Conservation (phyloP, 2,113 vertebrate species). For the Microtus oregoni region DNA sequence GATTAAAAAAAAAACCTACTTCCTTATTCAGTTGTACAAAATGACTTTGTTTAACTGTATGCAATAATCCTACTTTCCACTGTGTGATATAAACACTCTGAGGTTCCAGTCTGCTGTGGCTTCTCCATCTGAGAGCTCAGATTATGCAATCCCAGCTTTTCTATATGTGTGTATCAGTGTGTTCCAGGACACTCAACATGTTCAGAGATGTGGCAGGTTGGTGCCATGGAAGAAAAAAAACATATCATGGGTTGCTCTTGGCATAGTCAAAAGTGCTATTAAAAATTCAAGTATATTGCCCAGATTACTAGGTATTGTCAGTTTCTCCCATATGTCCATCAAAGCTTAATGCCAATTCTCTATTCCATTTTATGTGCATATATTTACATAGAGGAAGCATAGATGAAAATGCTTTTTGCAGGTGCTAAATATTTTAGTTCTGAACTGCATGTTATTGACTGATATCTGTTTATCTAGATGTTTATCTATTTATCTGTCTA, state of each 20-base stretch:
- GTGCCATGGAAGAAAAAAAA: constrained; percentile 7
- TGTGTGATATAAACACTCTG: background rate
- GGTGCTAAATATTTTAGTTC: constrained; percentile 30
- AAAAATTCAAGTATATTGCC: too few species aligned
- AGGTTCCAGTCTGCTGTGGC: background rate
- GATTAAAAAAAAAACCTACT: background rate
- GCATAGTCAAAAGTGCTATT: background rate
- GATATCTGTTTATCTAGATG: background rate
- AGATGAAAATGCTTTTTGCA: background rate
- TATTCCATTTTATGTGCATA: constrained; percentile 4
- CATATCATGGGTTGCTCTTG: background rate
- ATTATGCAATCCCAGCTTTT: background rate
- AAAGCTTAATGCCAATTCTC: too few species aligned
- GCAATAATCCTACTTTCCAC: background rate
- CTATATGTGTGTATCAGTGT: background rate
- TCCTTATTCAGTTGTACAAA: background rate
- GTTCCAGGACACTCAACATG: background rate
- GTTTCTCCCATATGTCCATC: too few species aligned
- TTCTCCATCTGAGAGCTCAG: background rate
- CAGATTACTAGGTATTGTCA: too few species aligned
- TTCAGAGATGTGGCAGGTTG: background rate
- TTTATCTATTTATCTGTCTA: background rate
- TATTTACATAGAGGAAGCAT: constrained; percentile 39
- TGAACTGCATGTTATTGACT: background rate
- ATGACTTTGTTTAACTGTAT: background rate